Conservation (phyloP, 2,797 vertebrate genomes). For the Falco biarmicus region DNA sequence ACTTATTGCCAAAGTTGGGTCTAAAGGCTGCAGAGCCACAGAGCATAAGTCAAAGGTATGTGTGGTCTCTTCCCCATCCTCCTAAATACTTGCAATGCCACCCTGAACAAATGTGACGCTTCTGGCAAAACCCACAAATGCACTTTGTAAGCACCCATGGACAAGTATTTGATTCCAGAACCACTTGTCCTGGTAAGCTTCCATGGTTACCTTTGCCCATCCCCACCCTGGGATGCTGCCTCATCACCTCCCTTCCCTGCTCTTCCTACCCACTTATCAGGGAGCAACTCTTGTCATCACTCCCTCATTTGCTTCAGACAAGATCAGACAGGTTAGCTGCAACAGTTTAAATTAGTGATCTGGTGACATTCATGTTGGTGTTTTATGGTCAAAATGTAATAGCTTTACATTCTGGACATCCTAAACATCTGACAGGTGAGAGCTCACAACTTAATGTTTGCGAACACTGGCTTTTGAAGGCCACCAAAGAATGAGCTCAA, state of each 20-base stretch:
- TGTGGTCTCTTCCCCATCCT: not conserved
- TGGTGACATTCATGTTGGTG: not conserved
- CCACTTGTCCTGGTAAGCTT: not conserved
- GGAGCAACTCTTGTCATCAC: not conserved
- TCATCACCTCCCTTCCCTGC: not conserved
- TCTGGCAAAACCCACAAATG: not conserved
- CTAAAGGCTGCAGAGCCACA: not conserved
- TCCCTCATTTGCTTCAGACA: not conserved
- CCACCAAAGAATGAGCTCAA: slow-evolving; percentile 2
- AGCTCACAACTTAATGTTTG: not conserved
- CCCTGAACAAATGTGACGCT: not conserved
- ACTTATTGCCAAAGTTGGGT: not conserved
- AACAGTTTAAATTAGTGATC: not conserved
- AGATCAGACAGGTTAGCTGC: not conserved
- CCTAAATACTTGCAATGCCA: not conserved
- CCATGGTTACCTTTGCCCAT: not conserved
- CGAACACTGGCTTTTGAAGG: not conserved
- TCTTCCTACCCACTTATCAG: not conserved
- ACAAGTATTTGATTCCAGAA: not conserved
- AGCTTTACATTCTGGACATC: not conserved
- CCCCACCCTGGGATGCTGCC: not conserved
- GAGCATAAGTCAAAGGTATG: not conserved
- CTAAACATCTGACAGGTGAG: not conserved
- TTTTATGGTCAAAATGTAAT: not conserved
- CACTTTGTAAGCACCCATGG: not conserved